Percentiles rank a stretch among this genome's conserved stretches.
These are phyloP conservation scores for Cantharis lateralis DNA, from an alignment of 2,888 invertebrate genomes.

Conservation along the genomic window DNA sequence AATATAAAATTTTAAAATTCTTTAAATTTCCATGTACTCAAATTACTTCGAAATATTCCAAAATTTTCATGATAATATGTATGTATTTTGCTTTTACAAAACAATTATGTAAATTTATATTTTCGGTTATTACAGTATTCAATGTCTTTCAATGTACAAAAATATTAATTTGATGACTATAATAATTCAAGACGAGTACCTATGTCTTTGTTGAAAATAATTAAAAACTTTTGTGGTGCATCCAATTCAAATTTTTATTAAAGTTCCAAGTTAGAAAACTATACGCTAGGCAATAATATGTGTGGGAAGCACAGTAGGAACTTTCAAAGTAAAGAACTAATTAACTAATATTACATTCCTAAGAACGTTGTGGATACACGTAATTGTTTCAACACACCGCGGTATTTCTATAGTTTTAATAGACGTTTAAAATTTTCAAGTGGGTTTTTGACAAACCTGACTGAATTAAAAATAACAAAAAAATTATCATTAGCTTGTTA, in stretches of 20 bases:
- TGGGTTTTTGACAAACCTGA: constrained; percentile 18
- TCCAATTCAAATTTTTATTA: not conserved
- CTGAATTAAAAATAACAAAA: not conserved
- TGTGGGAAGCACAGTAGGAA: constrained; percentile 34
- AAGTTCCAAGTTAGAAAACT: constrained; percentile 9
- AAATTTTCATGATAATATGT: too few relatives aligned
- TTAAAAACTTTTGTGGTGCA: not conserved
- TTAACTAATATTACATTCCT: constrained; percentile 36
- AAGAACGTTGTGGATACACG: constrained; percentile 28
- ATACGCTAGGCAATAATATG: constrained; percentile 10
- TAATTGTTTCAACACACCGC: constrained; percentile 35
- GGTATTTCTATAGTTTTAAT: constrained; percentile 24
- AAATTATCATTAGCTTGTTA: constrained; percentile 7
- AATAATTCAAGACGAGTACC: not conserved
- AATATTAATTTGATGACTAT: not conserved
- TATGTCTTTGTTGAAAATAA: not conserved
- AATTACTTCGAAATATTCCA: too few relatives aligned
- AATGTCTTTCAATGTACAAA: not conserved
- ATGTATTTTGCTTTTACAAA: too few relatives aligned
- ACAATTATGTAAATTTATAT: too few relatives aligned
- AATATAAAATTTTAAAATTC: too few relatives aligned
- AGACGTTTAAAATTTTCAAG: constrained; percentile 16
- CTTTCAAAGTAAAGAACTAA: constrained; percentile 34
- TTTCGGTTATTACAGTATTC: too few relatives aligned
- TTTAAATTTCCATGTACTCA: too few relatives aligned